Evolutionary conservation across 2,797 vertebrate genomes (phyloP), one percentile per base, ranked within the genome.

Genomic region (Danio choprae): DNA sequence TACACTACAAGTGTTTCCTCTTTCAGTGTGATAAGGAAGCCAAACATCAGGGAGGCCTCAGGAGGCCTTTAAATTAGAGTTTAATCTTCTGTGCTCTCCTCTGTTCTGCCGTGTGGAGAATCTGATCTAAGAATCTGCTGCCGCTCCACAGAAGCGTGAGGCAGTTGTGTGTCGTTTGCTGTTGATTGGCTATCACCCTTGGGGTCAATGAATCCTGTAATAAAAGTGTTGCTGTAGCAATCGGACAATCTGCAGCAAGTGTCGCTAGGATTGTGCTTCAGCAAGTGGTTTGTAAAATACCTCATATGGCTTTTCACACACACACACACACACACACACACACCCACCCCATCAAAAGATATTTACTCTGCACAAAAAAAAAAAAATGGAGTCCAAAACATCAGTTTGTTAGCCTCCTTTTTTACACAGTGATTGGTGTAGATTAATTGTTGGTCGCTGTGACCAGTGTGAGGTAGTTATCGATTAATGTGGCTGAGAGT

Each of bases 1-100:
- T 84, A 72, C 72, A 16, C 83, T 70, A 78, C 82, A 70, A 78
- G 58, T 64, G 67, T 62, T 60, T 71, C 38, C 58, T 79, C 56
- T 69, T 56, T 71, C 55, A 43, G 36, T 36, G 48, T 71, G 77
- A 63, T 71, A 55, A 79, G 68, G 53, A 71, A 71, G 68, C 20
- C 46, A 71, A 79, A 62, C 59, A 55, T 56, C 69, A 64, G 59
- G 12, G 8, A 43, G 68, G 70, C 38, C 64, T 73, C 81, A 40
- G 70, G 56, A 44, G 41, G 44, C 69, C 58, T 40, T 70, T 85
- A 81, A 83, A 80, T 70, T 59, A 50, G 60, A 72, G 77, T 75
- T 63, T 68, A 70, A 53, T 65, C 78, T 58, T 77, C 79, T 78
- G 59, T 73, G 62, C 18, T 36, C 69, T 60, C 62, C 59, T 67